Percentiles rank a stretch among this genome's conserved stretches.
Conservation (phyloP, 2,888 invertebrate species). For the Drosophila demipolita region DNA sequence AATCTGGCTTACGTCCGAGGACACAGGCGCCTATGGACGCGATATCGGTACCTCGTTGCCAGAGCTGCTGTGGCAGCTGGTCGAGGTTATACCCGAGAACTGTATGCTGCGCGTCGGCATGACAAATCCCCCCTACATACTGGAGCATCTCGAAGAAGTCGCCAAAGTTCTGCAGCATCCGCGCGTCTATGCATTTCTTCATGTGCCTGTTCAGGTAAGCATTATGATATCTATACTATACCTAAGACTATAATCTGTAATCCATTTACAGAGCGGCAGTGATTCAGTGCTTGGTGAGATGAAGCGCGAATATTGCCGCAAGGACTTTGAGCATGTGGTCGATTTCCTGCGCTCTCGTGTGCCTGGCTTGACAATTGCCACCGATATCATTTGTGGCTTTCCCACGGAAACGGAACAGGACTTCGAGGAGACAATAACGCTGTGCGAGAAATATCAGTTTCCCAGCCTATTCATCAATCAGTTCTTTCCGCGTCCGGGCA, state of each 20-base stretch:
- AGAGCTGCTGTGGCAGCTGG: conserved; percentile 93
- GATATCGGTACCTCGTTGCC: conserved; percentile 96
- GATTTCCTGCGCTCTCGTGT: conserved; percentile 93
- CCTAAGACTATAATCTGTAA: not conserved
- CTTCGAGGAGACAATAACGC: conserved; percentile 93
- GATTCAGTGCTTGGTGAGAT: conserved; percentile 97
- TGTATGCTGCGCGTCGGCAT: conserved; percentile 96
- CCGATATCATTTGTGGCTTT: conserved; percentile 99
- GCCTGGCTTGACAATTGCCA: conserved; percentile 96
- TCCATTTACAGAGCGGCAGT: conserved; percentile 90
- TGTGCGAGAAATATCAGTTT: conserved; percentile 95
- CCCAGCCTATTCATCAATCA: conserved; percentile 99
- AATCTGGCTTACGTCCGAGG: conserved; percentile 99
- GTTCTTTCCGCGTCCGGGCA: conserved; percentile 98
- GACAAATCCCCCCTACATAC: conserved; percentile 99
- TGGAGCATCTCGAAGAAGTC: conserved; percentile 96
- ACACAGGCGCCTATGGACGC: conserved; percentile 98
- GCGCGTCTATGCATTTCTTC: conserved; percentile 96
- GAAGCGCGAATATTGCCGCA: conserved; percentile 97
- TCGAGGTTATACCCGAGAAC: conserved; percentile 88
- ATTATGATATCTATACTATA: not conserved
- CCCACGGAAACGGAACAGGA: conserved; percentile 97
- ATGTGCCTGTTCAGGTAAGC: conserved; percentile 94
- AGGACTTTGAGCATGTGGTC: conserved; percentile 95
- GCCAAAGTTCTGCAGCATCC: conserved; percentile 94